Evolutionary conservation across 2,797 vertebrate species (phyloP).

Genomic region (Danio choprae): DNA sequence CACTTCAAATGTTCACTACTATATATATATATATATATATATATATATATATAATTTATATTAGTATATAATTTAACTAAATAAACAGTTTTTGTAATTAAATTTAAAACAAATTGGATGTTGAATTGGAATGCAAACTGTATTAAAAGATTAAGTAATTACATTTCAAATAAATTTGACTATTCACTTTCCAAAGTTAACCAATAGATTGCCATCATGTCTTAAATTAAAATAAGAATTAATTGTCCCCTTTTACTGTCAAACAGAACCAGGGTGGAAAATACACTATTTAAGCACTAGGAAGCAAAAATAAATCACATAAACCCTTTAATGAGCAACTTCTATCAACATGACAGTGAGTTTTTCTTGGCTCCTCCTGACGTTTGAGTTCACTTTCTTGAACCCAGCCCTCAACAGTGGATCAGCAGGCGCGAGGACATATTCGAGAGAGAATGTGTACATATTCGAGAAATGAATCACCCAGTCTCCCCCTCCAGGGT

Average conservation of each 20-base stretch:
- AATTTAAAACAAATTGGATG: too few relatives aligned
- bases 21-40: too few relatives aligned
- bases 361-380: conserved; percentile 19
- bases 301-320: background rate
- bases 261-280: background rate
- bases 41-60: too few relatives aligned
- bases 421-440: conserved; percentile 29
- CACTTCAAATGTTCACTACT: too few relatives aligned
- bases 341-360: background rate
- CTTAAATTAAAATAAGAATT: too few relatives aligned
- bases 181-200: too few relatives aligned
- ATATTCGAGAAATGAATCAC: conserved; percentile 55
- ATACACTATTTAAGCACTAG: background rate
- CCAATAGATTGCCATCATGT: too few relatives aligned
- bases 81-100: too few relatives aligned
- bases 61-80: too few relatives aligned
- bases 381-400: conserved; percentile 27
- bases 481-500: conserved; percentile 16
- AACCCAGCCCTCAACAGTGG: conserved; percentile 27
- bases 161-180: too few relatives aligned
- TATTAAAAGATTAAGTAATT: too few relatives aligned
- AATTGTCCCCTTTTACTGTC: background rate
- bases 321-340: background rate
- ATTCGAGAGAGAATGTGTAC: conserved; percentile 52
- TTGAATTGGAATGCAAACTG: too few relatives aligned